Base-by-base conservation (phyloP, 1,140 invertebrate genomes). In the Aphelinus certus region DNA sequence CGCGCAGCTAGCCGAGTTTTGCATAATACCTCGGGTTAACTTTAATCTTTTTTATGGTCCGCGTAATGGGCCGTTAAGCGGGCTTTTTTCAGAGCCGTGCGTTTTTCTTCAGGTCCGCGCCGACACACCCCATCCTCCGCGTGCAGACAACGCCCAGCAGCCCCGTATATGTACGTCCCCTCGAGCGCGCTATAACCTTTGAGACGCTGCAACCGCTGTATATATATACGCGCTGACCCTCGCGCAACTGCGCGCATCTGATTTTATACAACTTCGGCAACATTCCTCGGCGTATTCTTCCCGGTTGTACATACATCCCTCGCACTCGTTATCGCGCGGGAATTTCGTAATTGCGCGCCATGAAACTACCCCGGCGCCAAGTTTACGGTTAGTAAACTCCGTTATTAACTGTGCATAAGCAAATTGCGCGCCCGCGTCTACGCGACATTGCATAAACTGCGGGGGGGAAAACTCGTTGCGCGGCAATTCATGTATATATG, bases 21-120 rank as follows among this genome's bases (percentile, higher is more conserved):
- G 79, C 82, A 82, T 84, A 84, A 85, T 83, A 79, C 75, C 51
- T 9, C 77, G 78, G 79, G 81, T 84, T 81, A 83, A 84, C 81
- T 83, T 82, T 82, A 82, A 84, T 84, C 82, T 82, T 81, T 84
- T 83, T 84, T 84, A 84, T 80, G 80, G 77, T 74, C 79, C 71
- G 72, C 78, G 71, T 83, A 83, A 84, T 84, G 79, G 77, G 66
- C 79, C 83, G 70, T 83, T 84, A 81, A 80, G 76, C 66, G 64
- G 67, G 67, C 55, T 77, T 83, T 82, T 82, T 82, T 81, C 82
- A 61, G 76, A 48, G 47, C 26, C 9, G 3, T 9, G 26, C 6
- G 5, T 49, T 76, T 75, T 77, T 69, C 75, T 58, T 63, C 77
- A 53, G 0, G 58, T 46, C 45, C 53, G 42, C 9, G n/a, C n/a